phyloP scores from a whole-genome alignment of 2,888 invertebrate species.

The Ypsolopha sequella region DNA sequence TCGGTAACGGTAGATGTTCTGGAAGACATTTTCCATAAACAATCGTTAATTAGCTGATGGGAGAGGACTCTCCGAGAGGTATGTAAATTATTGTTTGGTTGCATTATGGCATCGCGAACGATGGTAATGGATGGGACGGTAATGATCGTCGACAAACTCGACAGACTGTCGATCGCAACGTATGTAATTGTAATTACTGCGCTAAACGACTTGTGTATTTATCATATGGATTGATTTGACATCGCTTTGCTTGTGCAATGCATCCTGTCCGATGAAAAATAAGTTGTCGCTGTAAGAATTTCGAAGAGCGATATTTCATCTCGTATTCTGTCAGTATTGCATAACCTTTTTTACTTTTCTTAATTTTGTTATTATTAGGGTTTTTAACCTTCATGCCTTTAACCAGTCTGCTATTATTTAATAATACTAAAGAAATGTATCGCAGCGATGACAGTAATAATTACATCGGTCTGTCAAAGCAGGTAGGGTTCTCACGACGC shows the following conservation, averaged over 20 bases:
- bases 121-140: neutral
- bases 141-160: neutral
- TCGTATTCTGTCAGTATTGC: too few species aligned
- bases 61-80: too few species aligned
- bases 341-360: too few species aligned
- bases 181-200: neutral
- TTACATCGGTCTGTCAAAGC: slow-evolving; percentile 1
- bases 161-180: neutral
- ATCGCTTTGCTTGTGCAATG: neutral
- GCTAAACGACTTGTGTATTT: neutral
- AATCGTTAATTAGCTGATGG: neutral
- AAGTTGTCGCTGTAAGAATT: neutral
- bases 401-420: too few species aligned
- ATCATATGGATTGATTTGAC: slow-evolving; percentile 1
- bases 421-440: neutral
- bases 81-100: neutral
- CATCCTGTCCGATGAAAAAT: neutral
- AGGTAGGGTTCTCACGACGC: slow-evolving; percentile 1
- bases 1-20: neutral
- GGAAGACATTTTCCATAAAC: neutral
- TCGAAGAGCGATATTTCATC: neutral
- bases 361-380: too few species aligned
- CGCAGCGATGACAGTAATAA: slow-evolving; percentile 1
- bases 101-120: neutral
- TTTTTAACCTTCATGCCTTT: too few species aligned